Percentiles rank a stretch among this genome's conserved stretches.
These are phyloP conservation scores for Zaprionus taronus DNA, from an alignment of 1,140 invertebrate genomes.

Conservation along the genomic window DNA sequence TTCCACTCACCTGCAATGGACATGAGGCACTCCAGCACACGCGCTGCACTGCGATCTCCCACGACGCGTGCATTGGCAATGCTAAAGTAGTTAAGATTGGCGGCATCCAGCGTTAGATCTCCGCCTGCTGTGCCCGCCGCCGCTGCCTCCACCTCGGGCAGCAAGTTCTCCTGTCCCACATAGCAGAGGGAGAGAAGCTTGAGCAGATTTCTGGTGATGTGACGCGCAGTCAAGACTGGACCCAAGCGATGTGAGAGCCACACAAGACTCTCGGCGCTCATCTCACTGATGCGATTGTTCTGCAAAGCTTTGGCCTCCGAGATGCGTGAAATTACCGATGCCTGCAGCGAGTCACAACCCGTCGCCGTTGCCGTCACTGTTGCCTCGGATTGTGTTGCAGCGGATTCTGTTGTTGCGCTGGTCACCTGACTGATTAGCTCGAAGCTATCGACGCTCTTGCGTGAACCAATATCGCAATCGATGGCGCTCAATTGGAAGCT, in stretches of 20 bases:
- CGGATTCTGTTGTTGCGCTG: slow-evolving; percentile 36
- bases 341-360: slow-evolving; percentile 71
- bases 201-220: slow-evolving; percentile 95
- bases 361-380: slow-evolving; percentile 29
- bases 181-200: slow-evolving; percentile 98
- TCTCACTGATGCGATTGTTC: slow-evolving; percentile 91
- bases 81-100: slow-evolving; percentile 86
- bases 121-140: slow-evolving; percentile 69
- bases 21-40: slow-evolving; percentile 94
- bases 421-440: slow-evolving; percentile 71
- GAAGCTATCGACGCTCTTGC: slow-evolving; percentile 85
- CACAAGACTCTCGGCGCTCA: slow-evolving; percentile 95
- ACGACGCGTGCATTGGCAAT: slow-evolving; percentile 87
- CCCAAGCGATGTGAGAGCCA: slow-evolving; percentile 97
- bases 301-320: slow-evolving; percentile 82
- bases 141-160: slow-evolving; percentile 73
- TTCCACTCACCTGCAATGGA: slow-evolving; percentile 87
- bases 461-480: slow-evolving; percentile 87
- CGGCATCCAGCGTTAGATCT: slow-evolving; percentile 42
- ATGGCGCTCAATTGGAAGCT: slow-evolving; percentile 86
- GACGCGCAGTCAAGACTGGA: slow-evolving; percentile 95
- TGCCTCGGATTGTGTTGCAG: slow-evolving; percentile 3
- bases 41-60: slow-evolving; percentile 93
- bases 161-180: slow-evolving; percentile 92
- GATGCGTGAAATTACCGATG: slow-evolving; percentile 74